Evolutionary conservation across 2,113 vertebrate species (phyloP).

Genomic region (Todiramphus chloris): DNA sequence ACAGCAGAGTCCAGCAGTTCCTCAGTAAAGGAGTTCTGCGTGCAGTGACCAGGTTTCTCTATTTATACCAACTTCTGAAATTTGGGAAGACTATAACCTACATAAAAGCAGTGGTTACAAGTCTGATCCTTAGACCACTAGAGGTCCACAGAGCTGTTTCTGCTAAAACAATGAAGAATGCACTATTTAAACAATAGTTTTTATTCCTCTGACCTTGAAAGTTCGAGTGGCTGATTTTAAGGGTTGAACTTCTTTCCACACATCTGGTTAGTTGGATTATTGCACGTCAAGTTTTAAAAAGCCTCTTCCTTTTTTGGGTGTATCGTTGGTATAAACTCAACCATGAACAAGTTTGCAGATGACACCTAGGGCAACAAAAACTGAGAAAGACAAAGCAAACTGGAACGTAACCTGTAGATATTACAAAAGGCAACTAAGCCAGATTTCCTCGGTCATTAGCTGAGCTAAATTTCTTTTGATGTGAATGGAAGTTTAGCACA

Average conservation of each 20-base stretch:
- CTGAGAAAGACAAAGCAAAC: neutral
- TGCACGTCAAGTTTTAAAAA: neutral
- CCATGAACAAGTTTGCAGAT: neutral
- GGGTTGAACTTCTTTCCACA: neutral
- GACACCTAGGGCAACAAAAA: neutral
- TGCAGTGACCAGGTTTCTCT: neutral
- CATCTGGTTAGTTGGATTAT: neutral
- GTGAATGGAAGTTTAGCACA: neutral
- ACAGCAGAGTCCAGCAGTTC: neutral
- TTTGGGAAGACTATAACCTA: neutral
- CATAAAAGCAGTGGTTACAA: neutral
- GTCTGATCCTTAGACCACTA: conserved; percentile 46
- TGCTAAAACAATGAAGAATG: neutral
- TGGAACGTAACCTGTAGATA: neutral
- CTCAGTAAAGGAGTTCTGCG: neutral
- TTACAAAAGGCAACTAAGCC: neutral
- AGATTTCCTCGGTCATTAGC: neutral
- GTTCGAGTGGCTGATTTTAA: accelerated
- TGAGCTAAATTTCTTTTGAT: neutral
- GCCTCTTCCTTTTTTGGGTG: neutral
- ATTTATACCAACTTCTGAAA: neutral
- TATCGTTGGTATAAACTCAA: neutral
- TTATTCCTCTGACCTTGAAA: neutral
- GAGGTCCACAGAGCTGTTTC: conserved; percentile 64
- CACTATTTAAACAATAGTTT: neutral